Evolutionary conservation across 2,888 invertebrate genomes (phyloP), one percentile per base, ranked within the genome.

Genomic region (Pandemis cinnamomeana): DNA sequence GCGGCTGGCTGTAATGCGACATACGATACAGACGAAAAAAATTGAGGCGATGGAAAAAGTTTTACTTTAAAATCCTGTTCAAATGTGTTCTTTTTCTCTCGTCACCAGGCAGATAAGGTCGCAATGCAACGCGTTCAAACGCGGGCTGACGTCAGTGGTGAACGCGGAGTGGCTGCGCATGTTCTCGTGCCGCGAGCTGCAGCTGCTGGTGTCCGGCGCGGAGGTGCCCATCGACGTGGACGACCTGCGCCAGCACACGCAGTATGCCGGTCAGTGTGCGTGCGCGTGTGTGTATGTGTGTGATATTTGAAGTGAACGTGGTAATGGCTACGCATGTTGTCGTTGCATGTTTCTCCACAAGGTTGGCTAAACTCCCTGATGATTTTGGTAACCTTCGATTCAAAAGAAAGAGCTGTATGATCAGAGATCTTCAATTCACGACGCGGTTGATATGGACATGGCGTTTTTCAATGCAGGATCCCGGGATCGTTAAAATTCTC

Each of bases 191-290:
- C 97, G 98, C 78, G 99, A 99, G 90, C 94, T 99, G 75, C 99
- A 99, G 90, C 97, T 98, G 72, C 95, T 99, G n/a, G 98, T 99
- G 77, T 99, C 99, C 0, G 99, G 99, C 0, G 98, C 99, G 0
- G 97, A 97, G 83, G 97, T 98, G 78, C 98, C 99, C 67, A 98
- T 99, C 53, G 99, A 99, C 90, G 93, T 99, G 62, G 96, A 96
- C 20, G 99, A 99, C 89, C 94, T 99, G 76, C 96, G 96, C 84
- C 93, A 95, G 58, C 96, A 99, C 87, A 98, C 99, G n/a, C 96
- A 96, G 83, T 99, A 99, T 86, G 96, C 96, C 74, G 97, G 97
- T 96, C 20, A 73, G 72, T 20, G 5, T 46, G 51, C 13, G n/a
- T 44, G 44, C 1, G 5, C 51, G 13, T 6, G 5, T 20, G 20